phyloP scores from a whole-genome alignment of 2,888 invertebrate genomes.

The Gisinianus flammeolus region DNA sequence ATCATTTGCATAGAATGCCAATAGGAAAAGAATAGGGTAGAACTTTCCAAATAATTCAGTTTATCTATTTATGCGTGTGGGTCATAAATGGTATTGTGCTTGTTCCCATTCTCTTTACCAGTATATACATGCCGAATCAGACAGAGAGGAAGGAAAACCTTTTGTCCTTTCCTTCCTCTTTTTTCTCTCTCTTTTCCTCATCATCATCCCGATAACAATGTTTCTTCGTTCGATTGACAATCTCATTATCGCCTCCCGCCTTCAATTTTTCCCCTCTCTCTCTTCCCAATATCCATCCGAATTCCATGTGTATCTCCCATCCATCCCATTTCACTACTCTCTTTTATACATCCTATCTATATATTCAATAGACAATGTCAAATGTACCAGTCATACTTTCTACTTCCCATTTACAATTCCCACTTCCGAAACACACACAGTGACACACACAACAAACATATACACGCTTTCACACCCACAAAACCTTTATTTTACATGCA shows the following conservation, averaged over 20 bases:
- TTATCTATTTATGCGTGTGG: conserved; percentile 22
- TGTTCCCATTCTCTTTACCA: too few species aligned
- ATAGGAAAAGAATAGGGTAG: conserved; percentile 1
- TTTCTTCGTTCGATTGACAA: conserved; percentile 48
- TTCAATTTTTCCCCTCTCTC: not conserved
- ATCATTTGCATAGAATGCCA: conserved; percentile 24
- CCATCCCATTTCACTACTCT: not conserved
- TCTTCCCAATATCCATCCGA: too few species aligned
- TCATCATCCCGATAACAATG: conserved; percentile 44
- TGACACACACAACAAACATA: too few species aligned
- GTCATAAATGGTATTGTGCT: not conserved
- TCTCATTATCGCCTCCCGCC: conserved; percentile 51
- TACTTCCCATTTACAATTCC: too few species aligned
- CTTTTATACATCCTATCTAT: not conserved
- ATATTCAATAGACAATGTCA: not conserved
- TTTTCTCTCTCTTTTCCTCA: not conserved
- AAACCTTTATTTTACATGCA: too few species aligned
- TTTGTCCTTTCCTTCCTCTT: conserved; percentile 18
- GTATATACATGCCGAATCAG: not conserved
- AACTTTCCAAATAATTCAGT: conserved; percentile 12
- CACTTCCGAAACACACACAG: too few species aligned
- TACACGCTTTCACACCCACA: not conserved
- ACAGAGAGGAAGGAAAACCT: conserved; percentile 13
- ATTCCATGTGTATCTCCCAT: too few species aligned
- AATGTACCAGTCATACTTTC: too few species aligned